Percentiles rank a stretch among this genome's conserved stretches.
These are phyloP conservation scores for Epistrophe grossulariae DNA, from an alignment of 2,888 invertebrate genomes.

Conservation along the genomic window DNA sequence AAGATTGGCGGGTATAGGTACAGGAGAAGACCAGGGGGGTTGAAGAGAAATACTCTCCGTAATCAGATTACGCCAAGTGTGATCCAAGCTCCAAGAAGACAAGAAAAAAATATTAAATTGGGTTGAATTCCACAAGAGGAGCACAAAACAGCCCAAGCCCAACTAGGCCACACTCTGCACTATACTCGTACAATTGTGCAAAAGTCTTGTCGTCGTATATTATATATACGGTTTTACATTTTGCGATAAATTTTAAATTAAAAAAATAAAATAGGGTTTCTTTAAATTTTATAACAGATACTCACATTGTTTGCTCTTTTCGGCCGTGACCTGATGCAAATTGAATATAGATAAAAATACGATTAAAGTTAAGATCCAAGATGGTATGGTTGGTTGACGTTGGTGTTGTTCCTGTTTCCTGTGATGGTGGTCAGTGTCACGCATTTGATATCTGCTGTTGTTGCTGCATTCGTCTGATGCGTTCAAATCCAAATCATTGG, in stretches of 20 bases:
- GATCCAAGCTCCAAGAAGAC: slow-evolving; percentile 37
- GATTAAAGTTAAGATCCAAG: slow-evolving; percentile 82
- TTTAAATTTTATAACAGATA: slow-evolving; percentile 68
- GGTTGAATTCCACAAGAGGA: slow-evolving; percentile 64
- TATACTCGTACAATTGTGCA: slow-evolving; percentile 3
- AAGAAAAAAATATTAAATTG: slow-evolving; percentile 44
- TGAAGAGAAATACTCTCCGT: slow-evolving; percentile 39
- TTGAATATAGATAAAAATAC: slow-evolving; percentile 79
- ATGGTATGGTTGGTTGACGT: slow-evolving; percentile 77
- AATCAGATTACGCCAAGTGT: slow-evolving; percentile 74
- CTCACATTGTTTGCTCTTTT: slow-evolving; percentile 84
- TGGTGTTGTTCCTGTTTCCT: slow-evolving; percentile 56
- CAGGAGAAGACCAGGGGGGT: background rate
- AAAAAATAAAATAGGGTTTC: slow-evolving; percentile 28
- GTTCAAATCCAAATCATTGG: slow-evolving; percentile 65
- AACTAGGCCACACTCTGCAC: slow-evolving; percentile 53
- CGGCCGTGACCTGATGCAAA: slow-evolving; percentile 81
- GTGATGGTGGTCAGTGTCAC: slow-evolving; percentile 50
- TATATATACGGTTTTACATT: slow-evolving; percentile 26
- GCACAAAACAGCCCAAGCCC: slow-evolving; percentile 9
- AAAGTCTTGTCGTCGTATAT: slow-evolving; percentile 53
- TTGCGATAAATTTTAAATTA: slow-evolving; percentile 48
- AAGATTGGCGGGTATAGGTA: background rate
- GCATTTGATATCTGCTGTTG: slow-evolving; percentile 49
- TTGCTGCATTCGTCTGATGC: slow-evolving; percentile 39